Conservation (phyloP, 2,888 invertebrate species). For the Prosapia bicincta region DNA sequence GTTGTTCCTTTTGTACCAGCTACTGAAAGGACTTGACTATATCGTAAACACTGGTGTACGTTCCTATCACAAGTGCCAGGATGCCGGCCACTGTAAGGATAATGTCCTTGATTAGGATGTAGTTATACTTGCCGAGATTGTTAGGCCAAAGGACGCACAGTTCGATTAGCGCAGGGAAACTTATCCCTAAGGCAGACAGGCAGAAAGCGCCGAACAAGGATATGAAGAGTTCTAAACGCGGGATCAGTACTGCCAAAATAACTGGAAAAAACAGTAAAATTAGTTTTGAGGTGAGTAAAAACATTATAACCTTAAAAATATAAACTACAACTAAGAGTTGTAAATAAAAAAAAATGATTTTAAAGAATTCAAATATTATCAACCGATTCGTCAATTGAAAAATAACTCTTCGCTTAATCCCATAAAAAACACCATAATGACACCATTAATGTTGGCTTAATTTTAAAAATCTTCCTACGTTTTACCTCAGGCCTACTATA, state of each 20-base stretch:
- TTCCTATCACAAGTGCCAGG: conserved; percentile 55
- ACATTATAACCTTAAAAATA: too few species aligned
- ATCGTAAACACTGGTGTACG: conserved; percentile 53
- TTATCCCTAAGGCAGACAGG: conserved; percentile 66
- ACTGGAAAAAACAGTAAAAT: conserved; percentile 65
- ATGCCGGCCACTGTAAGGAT: conserved; percentile 52
- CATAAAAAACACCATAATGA: too few species aligned
- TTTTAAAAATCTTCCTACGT: too few species aligned
- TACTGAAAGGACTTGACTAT: conserved; percentile 48
- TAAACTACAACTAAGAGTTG: too few species aligned
- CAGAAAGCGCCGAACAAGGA: conserved; percentile 73
- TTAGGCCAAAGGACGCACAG: conserved; percentile 67
- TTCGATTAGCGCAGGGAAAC: conserved; percentile 72
- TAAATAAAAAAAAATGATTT: too few species aligned
- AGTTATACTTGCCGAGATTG: conserved; percentile 50
- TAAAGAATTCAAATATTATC: too few species aligned
- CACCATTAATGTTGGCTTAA: too few species aligned
- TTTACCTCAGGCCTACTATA: too few species aligned
- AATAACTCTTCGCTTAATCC: too few species aligned
- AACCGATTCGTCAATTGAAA: too few species aligned
- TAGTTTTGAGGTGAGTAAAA: too few species aligned
- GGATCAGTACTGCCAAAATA: conserved; percentile 64
- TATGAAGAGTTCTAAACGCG: conserved; percentile 68
- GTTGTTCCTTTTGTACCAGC: not conserved
- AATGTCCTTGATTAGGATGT: conserved; percentile 51